Base-by-base conservation (phyloP, 2,888 invertebrate genomes). In the Steinernema hermaphroditum region DNA sequence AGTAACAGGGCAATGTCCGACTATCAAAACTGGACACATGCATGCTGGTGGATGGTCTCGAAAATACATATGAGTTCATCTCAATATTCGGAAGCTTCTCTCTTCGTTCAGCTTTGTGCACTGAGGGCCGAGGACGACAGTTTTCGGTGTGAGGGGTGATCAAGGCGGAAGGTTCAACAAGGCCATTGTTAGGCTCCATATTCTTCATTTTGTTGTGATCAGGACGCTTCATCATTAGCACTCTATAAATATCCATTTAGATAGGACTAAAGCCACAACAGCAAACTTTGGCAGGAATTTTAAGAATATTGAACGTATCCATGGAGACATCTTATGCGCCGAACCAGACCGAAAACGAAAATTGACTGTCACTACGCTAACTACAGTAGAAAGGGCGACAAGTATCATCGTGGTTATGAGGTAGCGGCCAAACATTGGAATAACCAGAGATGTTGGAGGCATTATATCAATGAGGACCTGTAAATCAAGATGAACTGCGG, bases 351-450 rank as follows among this genome's bases (percentile, higher is more conserved):
- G 81, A 68, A 83, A 85, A 0, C 87, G 84, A 71, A 86, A 82
- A 69, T 87, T 86, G 0, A 86, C 86, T 1, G 86, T 82, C 62
- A 73, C 43, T 22, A 74, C 73, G 29, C 62, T 68, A 54, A 77
- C 80, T 0, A 82, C 81, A 0, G 83, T 85, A 6, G 82, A 83
- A n/a, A 85, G 71, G 0, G 83, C 81, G 62, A 86, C 85, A 8
- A 85, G 77, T n/a, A 86, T 80, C 85, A 86, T 85, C 2, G 86
- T 86, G 6, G 85, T 86, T 69, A 86, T 82, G 32, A 86, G 75
- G 76, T 86, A 86, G 44, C 85, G 80, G n/a, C 83, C 86, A 72
- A 86, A 86, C 85, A 86, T 85, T n/a, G 86, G 87, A 62, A 87
- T 82, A 14, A 87, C 86, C 37, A 86, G 75, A n/a, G 82, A 82